Evolutionary conservation across 2,113 vertebrate genomes (phyloP).

Genomic region (Nymphicus hollandicus): DNA sequence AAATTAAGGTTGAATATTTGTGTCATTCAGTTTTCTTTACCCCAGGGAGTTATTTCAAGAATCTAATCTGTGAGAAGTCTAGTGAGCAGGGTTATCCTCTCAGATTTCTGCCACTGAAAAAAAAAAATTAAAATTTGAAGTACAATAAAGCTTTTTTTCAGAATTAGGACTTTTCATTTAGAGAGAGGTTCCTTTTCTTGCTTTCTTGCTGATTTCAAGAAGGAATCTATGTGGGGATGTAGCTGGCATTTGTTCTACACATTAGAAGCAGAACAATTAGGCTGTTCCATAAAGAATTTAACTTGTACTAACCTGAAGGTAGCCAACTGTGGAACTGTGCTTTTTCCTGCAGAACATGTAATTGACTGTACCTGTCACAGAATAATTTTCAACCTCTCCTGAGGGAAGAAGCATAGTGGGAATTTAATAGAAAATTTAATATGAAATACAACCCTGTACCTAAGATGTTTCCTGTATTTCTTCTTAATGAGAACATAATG

Average conservation of each 20-base stretch:
- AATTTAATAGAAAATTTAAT: conserved; percentile 39
- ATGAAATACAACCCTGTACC: conserved; percentile 19
- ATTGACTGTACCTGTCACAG: conserved; percentile 50
- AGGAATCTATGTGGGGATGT: background rate
- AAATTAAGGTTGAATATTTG: background rate
- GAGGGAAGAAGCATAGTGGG: background rate
- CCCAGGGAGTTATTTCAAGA: background rate
- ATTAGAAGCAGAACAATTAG: conserved; percentile 9
- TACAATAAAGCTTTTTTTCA: background rate
- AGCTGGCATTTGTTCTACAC: background rate
- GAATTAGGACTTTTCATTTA: background rate
- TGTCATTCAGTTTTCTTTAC: background rate
- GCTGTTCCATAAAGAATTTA: conserved; percentile 40
- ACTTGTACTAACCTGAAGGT: conserved; percentile 24
- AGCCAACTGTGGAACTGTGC: conserved; percentile 24
- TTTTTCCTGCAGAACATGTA: conserved; percentile 40
- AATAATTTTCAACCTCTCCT: conserved; percentile 34
- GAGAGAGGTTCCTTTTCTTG: background rate
- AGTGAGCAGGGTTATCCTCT: background rate
- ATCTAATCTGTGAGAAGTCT: background rate
- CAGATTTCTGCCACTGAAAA: background rate
- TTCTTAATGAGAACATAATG: conserved; percentile 31
- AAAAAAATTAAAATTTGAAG: background rate
- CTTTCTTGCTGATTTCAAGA: background rate
- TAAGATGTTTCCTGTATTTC: background rate